These are phyloP conservation scores for Lanistes nyassanus DNA, from an alignment of 1,140 invertebrate species.

Conservation along the genomic window DNA sequence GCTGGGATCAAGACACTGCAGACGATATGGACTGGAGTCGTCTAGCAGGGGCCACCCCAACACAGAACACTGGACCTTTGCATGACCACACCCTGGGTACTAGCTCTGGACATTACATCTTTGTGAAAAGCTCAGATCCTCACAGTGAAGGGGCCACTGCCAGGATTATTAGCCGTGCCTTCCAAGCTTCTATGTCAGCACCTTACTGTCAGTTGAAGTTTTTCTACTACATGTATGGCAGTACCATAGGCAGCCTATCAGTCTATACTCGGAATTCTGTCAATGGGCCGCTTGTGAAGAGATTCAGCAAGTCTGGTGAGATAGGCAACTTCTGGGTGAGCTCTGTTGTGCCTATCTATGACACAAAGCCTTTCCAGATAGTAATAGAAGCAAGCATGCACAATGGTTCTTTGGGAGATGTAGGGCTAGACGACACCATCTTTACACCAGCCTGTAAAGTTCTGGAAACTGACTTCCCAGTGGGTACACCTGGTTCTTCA, in stretches of 20 bases:
- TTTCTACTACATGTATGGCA: slow-evolving; percentile 82
- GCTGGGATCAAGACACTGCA: slow-evolving; percentile 51
- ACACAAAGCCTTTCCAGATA: slow-evolving; percentile 50
- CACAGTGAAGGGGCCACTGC: slow-evolving; percentile 76
- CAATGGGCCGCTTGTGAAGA: slow-evolving; percentile 32
- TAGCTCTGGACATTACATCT: slow-evolving; percentile 78
- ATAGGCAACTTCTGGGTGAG: slow-evolving; percentile 46
- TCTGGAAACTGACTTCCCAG: slow-evolving; percentile 24
- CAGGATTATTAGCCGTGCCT: slow-evolving; percentile 69
- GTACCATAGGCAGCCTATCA: slow-evolving; percentile 48
- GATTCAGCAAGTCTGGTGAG: slow-evolving; percentile 32
- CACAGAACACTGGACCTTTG: slow-evolving; percentile 51
- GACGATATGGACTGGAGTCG: slow-evolving; percentile 60
- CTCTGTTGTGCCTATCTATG: slow-evolving; percentile 43
- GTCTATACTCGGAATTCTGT: slow-evolving; percentile 46
- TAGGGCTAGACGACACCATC: slow-evolving; percentile 63
- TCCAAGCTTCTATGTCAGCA: slow-evolving; percentile 29
- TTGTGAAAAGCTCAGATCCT: slow-evolving; percentile 78
- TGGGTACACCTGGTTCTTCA: slow-evolving; percentile 33
- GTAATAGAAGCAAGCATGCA: slow-evolving; percentile 54
- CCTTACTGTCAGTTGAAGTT: slow-evolving; percentile 67
- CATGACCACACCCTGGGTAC: slow-evolving; percentile 58
- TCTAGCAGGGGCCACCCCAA: slow-evolving; percentile 43
- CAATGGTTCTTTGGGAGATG: slow-evolving; percentile 52
- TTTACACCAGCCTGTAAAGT: slow-evolving; percentile 58